These are phyloP conservation scores for Pedicia rivosa DNA, from an alignment of 2,888 invertebrate species.

Conservation along the genomic window DNA sequence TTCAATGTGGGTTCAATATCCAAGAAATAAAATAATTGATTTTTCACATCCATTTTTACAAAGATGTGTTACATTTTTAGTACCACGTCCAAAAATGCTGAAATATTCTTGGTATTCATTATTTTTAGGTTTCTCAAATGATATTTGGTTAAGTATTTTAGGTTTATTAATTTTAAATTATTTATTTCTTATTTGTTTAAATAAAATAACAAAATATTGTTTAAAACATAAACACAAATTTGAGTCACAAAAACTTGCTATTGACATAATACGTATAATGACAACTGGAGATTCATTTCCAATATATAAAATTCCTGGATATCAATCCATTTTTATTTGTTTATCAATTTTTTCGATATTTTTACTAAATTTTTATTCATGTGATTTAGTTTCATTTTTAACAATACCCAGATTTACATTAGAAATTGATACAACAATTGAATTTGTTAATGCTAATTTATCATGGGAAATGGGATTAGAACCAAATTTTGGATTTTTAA, in stretches of 20 bases:
- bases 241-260: background rate
- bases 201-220: background rate
- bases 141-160: background rate
- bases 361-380: background rate
- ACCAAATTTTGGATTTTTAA: slow-evolving; percentile 2
- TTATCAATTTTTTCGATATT: background rate
- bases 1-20: slow-evolving; percentile 3
- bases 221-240: background rate
- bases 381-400: slow-evolving; percentile 5
- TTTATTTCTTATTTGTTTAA: no score
- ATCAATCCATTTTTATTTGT: background rate
- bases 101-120: slow-evolving; percentile 4
- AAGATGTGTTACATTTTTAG: slow-evolving; percentile 4
- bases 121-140: slow-evolving; percentile 1
- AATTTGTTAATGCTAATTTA: slow-evolving; percentile 1
- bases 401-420: slow-evolving; percentile 1
- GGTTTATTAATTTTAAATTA: background rate
- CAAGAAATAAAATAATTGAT: slow-evolving; percentile 2
- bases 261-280: background rate
- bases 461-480: background rate
- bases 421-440: background rate
- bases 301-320: background rate
- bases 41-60: slow-evolving; percentile 2
- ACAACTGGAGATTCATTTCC: background rate
- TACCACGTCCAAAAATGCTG: slow-evolving; percentile 1